Evolutionary conservation across 2,888 invertebrate species (phyloP).

Genomic region (Oxycera nigricornis): DNA sequence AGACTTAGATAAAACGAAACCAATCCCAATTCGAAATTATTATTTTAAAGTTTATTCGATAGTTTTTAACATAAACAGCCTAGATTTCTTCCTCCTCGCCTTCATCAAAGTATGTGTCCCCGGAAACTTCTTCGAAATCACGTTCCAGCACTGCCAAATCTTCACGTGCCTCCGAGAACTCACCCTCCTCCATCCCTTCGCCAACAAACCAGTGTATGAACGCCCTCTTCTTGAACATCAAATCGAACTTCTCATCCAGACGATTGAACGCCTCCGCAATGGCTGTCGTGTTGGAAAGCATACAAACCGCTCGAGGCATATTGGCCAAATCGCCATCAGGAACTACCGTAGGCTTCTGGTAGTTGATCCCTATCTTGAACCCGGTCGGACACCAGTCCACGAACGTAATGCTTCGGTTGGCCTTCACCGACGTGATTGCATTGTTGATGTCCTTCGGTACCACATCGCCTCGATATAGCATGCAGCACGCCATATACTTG

Average conservation of each 20-base stretch:
- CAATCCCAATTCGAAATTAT: too few species aligned
- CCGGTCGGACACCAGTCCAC: constrained; percentile 98
- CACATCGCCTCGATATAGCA: constrained; percentile 82
- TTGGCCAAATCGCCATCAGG: constrained; percentile 80
- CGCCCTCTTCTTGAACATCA: constrained; percentile 75
- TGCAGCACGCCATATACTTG: constrained; percentile 68
- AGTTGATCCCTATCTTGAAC: constrained; percentile 87
- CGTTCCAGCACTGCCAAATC: constrained; percentile 76
- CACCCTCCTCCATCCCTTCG: constrained; percentile 85
- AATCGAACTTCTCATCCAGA: constrained; percentile 87
- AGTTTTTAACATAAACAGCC: too few species aligned
- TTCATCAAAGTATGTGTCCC: constrained; percentile 61
- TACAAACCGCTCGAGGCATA: constrained; percentile 87
- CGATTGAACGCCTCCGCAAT: constrained; percentile 85
- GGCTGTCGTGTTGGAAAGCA: constrained; percentile 88
- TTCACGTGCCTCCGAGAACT: constrained; percentile 82
- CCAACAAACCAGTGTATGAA: constrained; percentile 92
- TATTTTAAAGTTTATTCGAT: too few species aligned
- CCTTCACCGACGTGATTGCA: constrained; percentile 75
- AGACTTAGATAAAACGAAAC: too few species aligned
- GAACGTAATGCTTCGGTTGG: constrained; percentile 56
- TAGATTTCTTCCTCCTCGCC: neutral
- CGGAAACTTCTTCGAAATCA: constrained; percentile 78
- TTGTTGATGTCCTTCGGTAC: constrained; percentile 76
- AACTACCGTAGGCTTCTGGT: constrained; percentile 81